A percentile compares a stretch with the other conserved stretches of the same genome.
These are phyloP conservation scores for Penelope pileata DNA, from an alignment of 2,113 vertebrate species.

Conservation along the genomic window DNA sequence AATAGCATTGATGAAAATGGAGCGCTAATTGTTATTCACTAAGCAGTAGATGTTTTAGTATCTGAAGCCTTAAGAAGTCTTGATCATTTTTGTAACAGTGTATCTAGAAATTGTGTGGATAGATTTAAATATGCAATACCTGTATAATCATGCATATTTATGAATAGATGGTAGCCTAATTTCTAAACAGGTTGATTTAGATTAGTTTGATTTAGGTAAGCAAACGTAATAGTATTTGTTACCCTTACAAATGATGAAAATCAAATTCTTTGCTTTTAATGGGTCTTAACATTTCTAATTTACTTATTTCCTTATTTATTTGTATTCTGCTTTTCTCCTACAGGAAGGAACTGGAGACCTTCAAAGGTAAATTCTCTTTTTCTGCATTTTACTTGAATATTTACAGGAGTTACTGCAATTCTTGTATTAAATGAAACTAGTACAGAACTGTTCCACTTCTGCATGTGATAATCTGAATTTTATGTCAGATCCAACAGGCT, in stretches of 20 bases:
- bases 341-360: constrained; percentile 90
- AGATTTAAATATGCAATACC: background rate
- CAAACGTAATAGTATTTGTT: background rate
- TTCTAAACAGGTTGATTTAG: background rate
- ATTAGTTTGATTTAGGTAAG: background rate
- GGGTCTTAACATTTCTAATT: background rate
- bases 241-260: background rate
- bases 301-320: background rate
- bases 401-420: background rate
- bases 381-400: background rate
- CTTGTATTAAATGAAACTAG: background rate
- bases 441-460: background rate
- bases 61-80: background rate
- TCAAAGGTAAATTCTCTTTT: constrained; percentile 87
- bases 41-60: background rate
- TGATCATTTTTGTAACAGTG: background rate
- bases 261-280: background rate
- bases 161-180: background rate
- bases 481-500: background rate
- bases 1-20: background rate
- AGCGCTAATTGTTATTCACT: background rate
- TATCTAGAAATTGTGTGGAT: background rate
- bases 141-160: background rate
- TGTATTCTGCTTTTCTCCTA: constrained; percentile 50
- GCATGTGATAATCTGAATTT: background rate